Base-by-base conservation (phyloP, 2,888 invertebrate genomes). In the Tholera decimalis region DNA sequence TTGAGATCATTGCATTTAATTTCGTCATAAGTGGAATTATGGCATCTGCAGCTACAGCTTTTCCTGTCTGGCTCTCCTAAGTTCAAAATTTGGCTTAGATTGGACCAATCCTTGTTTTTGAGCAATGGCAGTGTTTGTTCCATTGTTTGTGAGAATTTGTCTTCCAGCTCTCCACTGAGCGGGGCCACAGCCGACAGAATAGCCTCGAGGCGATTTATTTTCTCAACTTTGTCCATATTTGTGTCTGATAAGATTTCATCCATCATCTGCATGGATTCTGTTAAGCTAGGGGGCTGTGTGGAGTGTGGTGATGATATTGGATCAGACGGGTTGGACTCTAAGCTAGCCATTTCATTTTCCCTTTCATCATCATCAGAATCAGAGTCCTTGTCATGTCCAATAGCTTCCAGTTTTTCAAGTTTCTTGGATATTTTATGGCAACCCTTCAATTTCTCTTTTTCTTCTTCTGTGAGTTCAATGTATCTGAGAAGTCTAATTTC, bases 401-500 rank as follows among this genome's bases (percentile, higher is more conserved):
- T 96, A 76, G 97, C 97, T 92, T 98, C 98, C 73, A 99, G 96
- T 92, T 99, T 98, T 87, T 99, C 98, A 69, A 99, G 93, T 89
- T 99, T 99, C 86, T 98, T 98, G 0, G 98, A 98, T 70, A 99
- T 98, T 94, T 99, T 99, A 85, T 98, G 97, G 56, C 98, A 98
- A 39, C 98, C 98, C 90, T 98, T 98, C 20, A 99, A 93, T 89
- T 98, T 98, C 82, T 98, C 98, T 85, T 98, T 98, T 87, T 99
- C 98, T 77, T 98, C 98, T 83, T 98, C 98, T 20, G 98, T 98
- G 56, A 99, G 96, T 85, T 98, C 98, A 91, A 99, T 96, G 92
- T 98, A 98, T 86, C 98, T 97, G 73, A 99, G 94, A 67, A 99
- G 95, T 84, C 98, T 96, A 83, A 99, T 98, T 94, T 99, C 99